Evolutionary conservation across 2,797 vertebrate genomes (phyloP).

Genomic region (Podargus strigoides): DNA sequence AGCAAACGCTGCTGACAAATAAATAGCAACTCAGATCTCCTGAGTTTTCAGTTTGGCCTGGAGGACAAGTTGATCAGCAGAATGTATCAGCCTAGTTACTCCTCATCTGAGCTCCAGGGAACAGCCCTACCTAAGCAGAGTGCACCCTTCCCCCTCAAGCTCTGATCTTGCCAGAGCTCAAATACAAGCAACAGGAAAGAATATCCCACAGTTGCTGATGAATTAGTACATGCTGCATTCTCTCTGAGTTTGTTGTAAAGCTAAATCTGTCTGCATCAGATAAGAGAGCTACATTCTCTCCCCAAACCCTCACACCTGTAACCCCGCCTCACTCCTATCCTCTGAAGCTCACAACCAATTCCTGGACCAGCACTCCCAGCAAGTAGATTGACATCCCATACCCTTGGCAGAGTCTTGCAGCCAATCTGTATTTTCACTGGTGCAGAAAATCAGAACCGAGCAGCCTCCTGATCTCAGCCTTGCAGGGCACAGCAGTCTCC

Average conservation of each 20-base stretch:
- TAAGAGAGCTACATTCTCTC: neutral
- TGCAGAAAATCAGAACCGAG: constrained; percentile 14
- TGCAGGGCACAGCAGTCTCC: neutral
- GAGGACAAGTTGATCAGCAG: constrained; percentile 11
- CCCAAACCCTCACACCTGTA: neutral
- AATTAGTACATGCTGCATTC: constrained; percentile 4
- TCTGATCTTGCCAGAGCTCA: neutral
- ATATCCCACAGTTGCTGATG: neutral
- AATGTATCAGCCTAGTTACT: neutral
- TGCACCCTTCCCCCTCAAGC: neutral
- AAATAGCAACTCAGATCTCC: neutral
- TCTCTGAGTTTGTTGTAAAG: neutral
- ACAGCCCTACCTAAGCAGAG: neutral
- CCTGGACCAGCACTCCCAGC: neutral
- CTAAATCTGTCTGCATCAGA: constrained; percentile 4
- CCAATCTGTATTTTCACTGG: neutral
- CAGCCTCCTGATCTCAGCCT: neutral
- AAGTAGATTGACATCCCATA: neutral
- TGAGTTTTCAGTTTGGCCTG: neutral
- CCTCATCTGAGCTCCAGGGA: neutral
- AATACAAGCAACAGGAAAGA: neutral
- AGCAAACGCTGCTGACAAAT: neutral
- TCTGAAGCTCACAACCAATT: neutral
- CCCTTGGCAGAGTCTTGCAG: neutral
- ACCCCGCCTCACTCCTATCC: neutral